phyloP scores from a whole-genome alignment of 1,140 invertebrate genomes.

The Psilanteris sp. region DNA sequence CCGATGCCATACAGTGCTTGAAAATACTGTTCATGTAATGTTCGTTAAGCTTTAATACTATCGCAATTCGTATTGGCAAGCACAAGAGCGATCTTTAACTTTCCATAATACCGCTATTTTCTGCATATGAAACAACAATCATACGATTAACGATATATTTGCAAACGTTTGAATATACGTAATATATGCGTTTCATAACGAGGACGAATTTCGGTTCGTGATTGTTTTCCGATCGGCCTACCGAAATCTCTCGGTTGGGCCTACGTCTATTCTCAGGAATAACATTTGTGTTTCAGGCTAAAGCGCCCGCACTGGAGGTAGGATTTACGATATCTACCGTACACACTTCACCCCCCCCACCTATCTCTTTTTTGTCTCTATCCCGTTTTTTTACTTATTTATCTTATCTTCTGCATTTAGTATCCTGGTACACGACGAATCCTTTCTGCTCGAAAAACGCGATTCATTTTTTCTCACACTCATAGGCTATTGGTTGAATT shows the following conservation, averaged over 20 bases:
- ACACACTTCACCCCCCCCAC: constrained; percentile 6
- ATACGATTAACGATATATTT: constrained; percentile 4
- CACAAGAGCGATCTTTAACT: constrained; percentile 29
- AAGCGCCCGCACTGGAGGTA: constrained; percentile 78
- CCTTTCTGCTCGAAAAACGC: constrained; percentile 30
- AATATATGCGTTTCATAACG: constrained; percentile 21
- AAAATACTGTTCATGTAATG: constrained; percentile 13
- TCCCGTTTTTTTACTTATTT: constrained; percentile 46
- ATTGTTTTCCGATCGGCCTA: constrained; percentile 34
- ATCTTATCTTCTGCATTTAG: constrained; percentile 43
- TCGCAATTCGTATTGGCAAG: constrained; percentile 33
- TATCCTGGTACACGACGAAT: constrained; percentile 31
- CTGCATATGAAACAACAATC: neutral
- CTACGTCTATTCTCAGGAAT: constrained; percentile 63
- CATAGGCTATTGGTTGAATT: constrained; percentile 28
- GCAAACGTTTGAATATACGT: constrained; percentile 1
- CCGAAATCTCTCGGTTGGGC: constrained; percentile 50
- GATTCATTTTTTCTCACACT: constrained; percentile 23
- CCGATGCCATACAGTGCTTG: constrained; percentile 24
- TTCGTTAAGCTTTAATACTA: constrained; percentile 24
- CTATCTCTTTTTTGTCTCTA: constrained; percentile 25
- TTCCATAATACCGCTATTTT: constrained; percentile 10
- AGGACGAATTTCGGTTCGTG: constrained; percentile 11
- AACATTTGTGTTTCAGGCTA: constrained; percentile 80
- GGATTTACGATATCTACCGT: constrained; percentile 66